Evolutionary conservation across 2,113 vertebrate species (phyloP), one percentile per base, ranked within the genome.

Genomic region (Cinclus mexicanus): DNA sequence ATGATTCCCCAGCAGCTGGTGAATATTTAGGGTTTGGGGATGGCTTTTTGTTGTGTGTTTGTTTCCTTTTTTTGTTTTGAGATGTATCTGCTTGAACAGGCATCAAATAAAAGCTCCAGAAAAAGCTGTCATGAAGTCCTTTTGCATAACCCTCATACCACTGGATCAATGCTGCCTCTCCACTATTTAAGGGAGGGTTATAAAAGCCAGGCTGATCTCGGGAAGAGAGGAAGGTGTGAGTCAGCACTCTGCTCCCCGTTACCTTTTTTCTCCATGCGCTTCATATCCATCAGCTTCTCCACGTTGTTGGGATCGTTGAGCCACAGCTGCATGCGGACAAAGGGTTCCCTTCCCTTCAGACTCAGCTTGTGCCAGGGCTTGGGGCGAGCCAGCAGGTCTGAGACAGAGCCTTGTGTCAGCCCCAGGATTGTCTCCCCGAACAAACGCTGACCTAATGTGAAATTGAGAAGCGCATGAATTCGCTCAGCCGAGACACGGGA

Each of bases 321-420:
- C 99, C 99, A 99, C n/a, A 99, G 98, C 97, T 99, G 99, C 99
- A 99, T 99, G 41, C 98, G 98, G 61, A 99, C 99, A 78, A 99
- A 99, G 61, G 98, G 98, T 82, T 99, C 99, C 76, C 99, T 97
- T 55, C 99, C 99, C 97, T 99, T 99, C 92, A 99, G 98, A 89
- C 99, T 99, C 91, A 99, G 98, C 97, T 99, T 99, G 97, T 99
- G 99, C 99, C 99, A 99, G 95, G 99, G 99, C 97, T 99, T 99
- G 8, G 99, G 99, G 78, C 98, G 98, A 89, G 99, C 99, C 93
- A 99, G 98, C 80, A 99, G 99, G 98, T 99, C 99, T 46, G 99
- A 99, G 96, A 99, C 99, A 16, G 99, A 99, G 97, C 99, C 99
- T 95, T 99, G 99, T 79, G 99, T 99, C 87, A 99, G 98, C 90